Evolutionary conservation across 2,797 vertebrate species (phyloP).

Genomic region (Meriones psammophilus): DNA sequence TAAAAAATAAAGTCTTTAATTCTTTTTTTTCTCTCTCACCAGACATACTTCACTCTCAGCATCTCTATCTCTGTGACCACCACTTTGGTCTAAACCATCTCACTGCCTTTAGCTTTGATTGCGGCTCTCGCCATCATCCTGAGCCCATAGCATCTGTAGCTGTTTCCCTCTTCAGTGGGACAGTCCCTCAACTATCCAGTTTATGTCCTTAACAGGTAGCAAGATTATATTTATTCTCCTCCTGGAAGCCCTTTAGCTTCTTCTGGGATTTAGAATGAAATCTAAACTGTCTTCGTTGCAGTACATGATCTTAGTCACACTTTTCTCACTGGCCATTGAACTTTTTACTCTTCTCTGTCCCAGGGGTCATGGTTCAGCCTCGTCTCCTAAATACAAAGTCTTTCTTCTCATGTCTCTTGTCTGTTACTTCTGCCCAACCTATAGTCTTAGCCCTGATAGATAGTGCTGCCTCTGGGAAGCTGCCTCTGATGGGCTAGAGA

Average conservation of each 20-base stretch:
- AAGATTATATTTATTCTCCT: background rate
- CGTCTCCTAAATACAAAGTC: background rate
- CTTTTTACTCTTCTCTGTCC: background rate
- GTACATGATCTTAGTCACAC: background rate
- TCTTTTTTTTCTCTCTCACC: background rate
- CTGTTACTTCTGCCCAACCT: background rate
- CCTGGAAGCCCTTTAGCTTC: constrained; percentile 38
- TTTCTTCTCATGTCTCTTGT: background rate
- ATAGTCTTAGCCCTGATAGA: background rate
- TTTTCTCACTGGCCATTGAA: background rate
- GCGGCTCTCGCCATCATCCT: background rate
- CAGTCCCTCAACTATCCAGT: background rate
- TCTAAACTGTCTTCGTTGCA: constrained; percentile 5
- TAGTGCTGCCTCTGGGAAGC: background rate
- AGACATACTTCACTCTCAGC: background rate
- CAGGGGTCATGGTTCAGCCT: background rate
- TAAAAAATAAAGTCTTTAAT: constrained; percentile 31
- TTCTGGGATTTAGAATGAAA: constrained; percentile 39
- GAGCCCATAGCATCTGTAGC: background rate
- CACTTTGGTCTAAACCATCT: background rate
- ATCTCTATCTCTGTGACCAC: background rate
- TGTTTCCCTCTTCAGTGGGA: background rate
- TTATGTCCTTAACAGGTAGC: background rate
- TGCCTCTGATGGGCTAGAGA: background rate
- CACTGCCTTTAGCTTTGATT: background rate